Evolutionary conservation across 2,797 vertebrate genomes (phyloP).

Genomic region (Acanthiza pusilla): DNA sequence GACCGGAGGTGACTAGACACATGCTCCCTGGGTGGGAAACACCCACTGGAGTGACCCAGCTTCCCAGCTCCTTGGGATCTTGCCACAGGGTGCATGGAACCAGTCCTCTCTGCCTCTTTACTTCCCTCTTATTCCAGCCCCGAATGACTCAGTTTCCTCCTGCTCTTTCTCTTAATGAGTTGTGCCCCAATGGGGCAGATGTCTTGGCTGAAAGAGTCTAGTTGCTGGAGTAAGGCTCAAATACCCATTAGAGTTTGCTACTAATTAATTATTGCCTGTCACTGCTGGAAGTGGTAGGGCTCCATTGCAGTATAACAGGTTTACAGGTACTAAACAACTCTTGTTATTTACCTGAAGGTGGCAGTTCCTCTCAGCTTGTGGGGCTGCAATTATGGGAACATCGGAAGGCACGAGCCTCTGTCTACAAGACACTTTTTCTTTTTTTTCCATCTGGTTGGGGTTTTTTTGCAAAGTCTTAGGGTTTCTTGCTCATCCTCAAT

Average conservation of each 20-base stretch:
- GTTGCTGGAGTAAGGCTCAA: slow-evolving; percentile 17
- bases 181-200: not conserved
- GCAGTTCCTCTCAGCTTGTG: not conserved
- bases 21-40: not conserved
- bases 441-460: no score
- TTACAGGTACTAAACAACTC: not conserved
- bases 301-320: not conserved
- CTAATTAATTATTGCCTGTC: not conserved
- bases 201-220: not conserved
- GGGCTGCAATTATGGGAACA: not conserved
- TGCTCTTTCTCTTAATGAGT: not conserved
- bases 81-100: not conserved
- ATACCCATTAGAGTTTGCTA: not conserved
- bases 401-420: not conserved
- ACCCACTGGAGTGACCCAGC: not conserved
- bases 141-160: slow-evolving; percentile 10
- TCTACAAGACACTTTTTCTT: no score
- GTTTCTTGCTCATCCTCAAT: not conserved
- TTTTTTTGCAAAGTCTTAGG: not conserved
- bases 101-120: not conserved
- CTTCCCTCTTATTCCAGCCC: not conserved
- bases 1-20: not conserved
- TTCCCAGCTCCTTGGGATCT: not conserved
- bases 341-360: not conserved
- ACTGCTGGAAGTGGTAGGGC: not conserved